A percentile compares a stretch with the other conserved stretches of the same genome.
phyloP scores from a whole-genome alignment of 2,797 vertebrate species.

The Emys orbicularis region DNA sequence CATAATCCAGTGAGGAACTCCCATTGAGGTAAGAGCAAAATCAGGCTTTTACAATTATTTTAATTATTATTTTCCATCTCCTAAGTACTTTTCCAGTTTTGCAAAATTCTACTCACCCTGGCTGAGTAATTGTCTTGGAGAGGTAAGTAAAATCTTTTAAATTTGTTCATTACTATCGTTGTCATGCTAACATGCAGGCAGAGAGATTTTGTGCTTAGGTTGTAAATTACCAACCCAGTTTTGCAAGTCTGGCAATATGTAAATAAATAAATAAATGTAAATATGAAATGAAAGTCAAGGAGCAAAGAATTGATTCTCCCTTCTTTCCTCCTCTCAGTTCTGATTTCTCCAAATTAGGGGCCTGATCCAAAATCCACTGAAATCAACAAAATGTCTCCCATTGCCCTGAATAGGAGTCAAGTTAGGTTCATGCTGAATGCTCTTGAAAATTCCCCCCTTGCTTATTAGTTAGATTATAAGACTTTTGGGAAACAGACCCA shows the following conservation, averaged over 20 bases:
- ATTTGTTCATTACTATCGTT: neutral
- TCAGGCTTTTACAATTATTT: neutral
- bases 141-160: neutral
- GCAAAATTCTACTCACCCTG: neutral
- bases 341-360: neutral
- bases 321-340: neutral
- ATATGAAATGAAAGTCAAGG: constrained; percentile 18
- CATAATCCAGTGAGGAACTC: constrained; percentile 51
- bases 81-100: neutral
- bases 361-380: constrained; percentile 18
- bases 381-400: neutral
- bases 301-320: constrained; percentile 27
- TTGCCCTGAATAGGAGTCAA: neutral
- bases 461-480: neutral
- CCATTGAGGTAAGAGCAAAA: neutral
- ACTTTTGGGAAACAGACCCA: neutral
- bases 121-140: neutral
- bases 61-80: neutral
- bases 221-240: constrained; percentile 48
- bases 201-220: constrained; percentile 31
- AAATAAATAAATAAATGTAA: constrained; percentile 60
- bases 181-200: constrained; percentile 24
- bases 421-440: neutral
- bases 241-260: constrained; percentile 13
- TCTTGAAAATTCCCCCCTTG: neutral